These are phyloP conservation scores for Cyrtonyx montezumae DNA, from an alignment of 2,113 vertebrate genomes.

Conservation along the genomic window DNA sequence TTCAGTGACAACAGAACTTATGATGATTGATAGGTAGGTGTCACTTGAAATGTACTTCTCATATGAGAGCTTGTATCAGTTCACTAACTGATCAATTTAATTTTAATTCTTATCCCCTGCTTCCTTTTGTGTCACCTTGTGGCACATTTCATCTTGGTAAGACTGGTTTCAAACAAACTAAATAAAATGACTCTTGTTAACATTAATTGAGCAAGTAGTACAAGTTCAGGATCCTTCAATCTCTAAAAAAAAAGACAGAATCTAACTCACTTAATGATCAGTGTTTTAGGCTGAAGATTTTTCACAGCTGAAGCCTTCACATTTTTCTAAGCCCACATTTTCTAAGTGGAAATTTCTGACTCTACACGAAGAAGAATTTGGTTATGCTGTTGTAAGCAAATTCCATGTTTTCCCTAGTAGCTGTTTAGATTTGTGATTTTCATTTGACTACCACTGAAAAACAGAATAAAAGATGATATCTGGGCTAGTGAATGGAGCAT, in stretches of 20 bases:
- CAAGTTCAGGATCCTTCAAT: not conserved
- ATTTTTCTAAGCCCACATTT: not conserved
- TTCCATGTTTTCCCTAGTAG: not conserved
- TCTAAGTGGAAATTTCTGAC: not conserved
- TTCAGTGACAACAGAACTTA: not conserved
- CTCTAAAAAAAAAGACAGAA: not conserved
- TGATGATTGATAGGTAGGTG: not conserved
- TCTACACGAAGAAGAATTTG: not conserved
- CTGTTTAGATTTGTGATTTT: not conserved
- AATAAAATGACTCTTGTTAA: not conserved
- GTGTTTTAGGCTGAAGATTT: not conserved
- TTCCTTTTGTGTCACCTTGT: not conserved
- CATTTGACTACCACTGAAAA: not conserved
- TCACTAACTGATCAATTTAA: not conserved
- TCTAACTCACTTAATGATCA: not conserved
- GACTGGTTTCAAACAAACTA: not conserved
- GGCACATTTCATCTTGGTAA: not conserved
- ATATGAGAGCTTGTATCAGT: not conserved
- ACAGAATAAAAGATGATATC: not conserved
- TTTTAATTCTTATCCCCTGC: not conserved
- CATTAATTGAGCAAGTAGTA: not conserved
- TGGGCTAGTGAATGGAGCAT: not conserved
- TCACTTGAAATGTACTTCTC: not conserved
- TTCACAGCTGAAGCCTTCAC: not conserved
- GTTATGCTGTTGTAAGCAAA: not conserved